Evolutionary conservation across 2,888 invertebrate species (phyloP).

Genomic region (Trachelus tabidus): DNA sequence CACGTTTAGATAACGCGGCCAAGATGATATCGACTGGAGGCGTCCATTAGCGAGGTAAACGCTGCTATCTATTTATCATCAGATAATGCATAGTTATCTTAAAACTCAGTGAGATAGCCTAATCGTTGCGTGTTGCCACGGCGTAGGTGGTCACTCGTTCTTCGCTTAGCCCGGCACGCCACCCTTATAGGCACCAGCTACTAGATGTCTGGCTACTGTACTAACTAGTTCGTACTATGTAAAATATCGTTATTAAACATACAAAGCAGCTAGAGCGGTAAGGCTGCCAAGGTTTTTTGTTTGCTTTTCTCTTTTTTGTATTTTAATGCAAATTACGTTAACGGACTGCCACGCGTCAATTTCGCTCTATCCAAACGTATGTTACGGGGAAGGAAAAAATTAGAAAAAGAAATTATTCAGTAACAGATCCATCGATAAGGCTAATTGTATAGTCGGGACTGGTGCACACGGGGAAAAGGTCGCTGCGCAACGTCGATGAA

Average conservation of each 20-base stretch:
- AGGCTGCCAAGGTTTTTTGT: neutral
- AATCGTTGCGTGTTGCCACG: constrained; percentile 50
- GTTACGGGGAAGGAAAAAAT: neutral
- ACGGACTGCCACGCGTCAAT: neutral
- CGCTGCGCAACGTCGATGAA: neutral
- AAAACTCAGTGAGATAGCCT: constrained; percentile 47
- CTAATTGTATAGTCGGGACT: neutral
- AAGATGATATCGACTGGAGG: constrained; percentile 49
- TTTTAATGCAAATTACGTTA: neutral
- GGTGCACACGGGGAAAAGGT: neutral
- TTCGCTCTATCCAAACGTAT: neutral
- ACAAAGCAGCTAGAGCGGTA: neutral
- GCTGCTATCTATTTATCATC: constrained; percentile 54
- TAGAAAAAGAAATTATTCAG: neutral
- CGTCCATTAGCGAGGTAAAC: constrained; percentile 50
- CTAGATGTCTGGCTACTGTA: neutral
- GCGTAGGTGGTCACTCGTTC: constrained; percentile 31
- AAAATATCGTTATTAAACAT: constrained; percentile 1
- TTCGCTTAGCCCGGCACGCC: constrained; percentile 9
- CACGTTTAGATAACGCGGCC: constrained; percentile 54
- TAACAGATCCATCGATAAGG: neutral
- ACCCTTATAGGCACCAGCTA: neutral
- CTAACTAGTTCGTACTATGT: neutral
- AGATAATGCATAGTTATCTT: constrained; percentile 54
- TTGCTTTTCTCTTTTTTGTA: neutral